Evolutionary conservation across 1,140 invertebrate species (phyloP), one percentile per base, ranked within the genome.

Genomic region (Cotesia typhae): DNA sequence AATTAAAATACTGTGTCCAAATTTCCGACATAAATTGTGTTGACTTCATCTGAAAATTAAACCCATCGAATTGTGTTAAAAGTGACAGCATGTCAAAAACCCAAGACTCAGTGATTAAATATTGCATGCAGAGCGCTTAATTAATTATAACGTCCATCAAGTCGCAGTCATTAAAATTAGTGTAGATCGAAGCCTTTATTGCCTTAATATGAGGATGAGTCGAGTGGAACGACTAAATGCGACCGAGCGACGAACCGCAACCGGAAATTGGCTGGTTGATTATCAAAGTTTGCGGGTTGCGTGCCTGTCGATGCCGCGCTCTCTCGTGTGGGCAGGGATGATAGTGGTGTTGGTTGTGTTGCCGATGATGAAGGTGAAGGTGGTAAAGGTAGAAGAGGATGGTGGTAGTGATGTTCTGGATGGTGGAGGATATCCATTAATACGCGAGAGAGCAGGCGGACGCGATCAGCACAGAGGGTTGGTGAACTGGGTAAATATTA

Each of bases 251-350:
- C 80, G 80, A 82, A 85, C 83, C 84, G 76, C 83, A 85, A 85
- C 84, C 85, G 85, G 84, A 86, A 86, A 87, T 86, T 87, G 83
- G 82, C 81, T 85, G 83, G 78, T 82, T 83, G 83, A 81, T 85
- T 86, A 87, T 86, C 85, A 86, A 85, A 86, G 83, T 86, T 85
- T 85, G 84, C 75, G 85, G 85, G 78, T 87, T 84, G 85, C 84
- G 85, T 87, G 85, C 83, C 84, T 85, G 78, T 76, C 76, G 80
- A 76, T 47, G 41, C 41, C 41, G 41, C 41, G 41, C 41, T 47
- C 6, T 10, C 41, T 9, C 5, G 41, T 47, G 10, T 47, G 41
- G 10, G 6, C 10, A 47, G 41, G 41, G 41, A 47, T 47, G 41
- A 47, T 78, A 65, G 74, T 71, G 67, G 10, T 36, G 66, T 71